Evolutionary conservation across 2,797 vertebrate species (phyloP), one percentile per base, ranked within the genome.

Genomic region (Falco columbarius): DNA sequence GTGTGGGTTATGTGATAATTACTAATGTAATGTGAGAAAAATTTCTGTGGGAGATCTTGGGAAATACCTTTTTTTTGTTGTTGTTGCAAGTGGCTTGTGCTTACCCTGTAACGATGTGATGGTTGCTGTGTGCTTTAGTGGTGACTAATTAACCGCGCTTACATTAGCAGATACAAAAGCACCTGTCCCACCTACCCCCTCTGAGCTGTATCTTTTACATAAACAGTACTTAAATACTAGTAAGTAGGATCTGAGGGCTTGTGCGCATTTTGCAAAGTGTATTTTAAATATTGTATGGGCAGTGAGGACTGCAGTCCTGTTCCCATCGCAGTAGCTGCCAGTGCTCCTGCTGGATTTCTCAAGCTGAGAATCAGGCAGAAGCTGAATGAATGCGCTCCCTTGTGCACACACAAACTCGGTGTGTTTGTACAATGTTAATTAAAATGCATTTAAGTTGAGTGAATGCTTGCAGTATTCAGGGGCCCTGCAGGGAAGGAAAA

Each of bases 391-490:
- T 5, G 66, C 5, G 7, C 88, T 96, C 97, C 86, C 63, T 72
- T 52, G 94, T 49, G 90, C 89, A 23, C 6, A 15, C 81, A 76
- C 70, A 52, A 52, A 51, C 92, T 89, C 44, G 2, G 19, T 22
- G 36, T 93, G 93, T 98, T 97, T 97, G 97, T 95, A 93, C 89
- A 56, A 6, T n/a, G 87, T 94, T 97, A 97, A 98, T 98, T 98
- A 95, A 98, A 97, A 89, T 56, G 89, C 89, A 83, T 83, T 97
- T 96, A 96, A 94, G 92, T 62, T 89, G 94, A 98, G 90, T 63
- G 91, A 97, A 96, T 65, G 97, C 93, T 90, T 88, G 70, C 30
- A 21, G 95, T 89, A 47, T 82, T 91, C 68, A 81, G 94, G 67
- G 88, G 34, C 58, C 75, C 86, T 95, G 83, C 94, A 88, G 90